phyloP scores from a whole-genome alignment of 2,888 invertebrate species.

The Drosophila subsilvestris region DNA sequence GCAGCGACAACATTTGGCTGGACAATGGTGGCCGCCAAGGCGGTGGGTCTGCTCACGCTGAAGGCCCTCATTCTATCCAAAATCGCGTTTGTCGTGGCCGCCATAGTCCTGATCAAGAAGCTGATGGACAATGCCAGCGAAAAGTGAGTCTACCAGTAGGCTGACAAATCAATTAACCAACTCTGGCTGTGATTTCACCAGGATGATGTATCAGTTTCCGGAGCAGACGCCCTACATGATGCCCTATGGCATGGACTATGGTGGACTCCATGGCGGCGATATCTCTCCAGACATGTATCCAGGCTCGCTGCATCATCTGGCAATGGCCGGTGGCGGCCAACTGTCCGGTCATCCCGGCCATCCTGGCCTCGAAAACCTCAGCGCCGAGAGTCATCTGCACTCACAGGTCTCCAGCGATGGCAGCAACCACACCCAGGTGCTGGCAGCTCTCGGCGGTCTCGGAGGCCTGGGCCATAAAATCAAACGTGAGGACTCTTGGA shows the following conservation, averaged over 20 bases:
- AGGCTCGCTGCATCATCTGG: constrained; percentile 78
- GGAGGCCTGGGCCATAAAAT: constrained; percentile 81
- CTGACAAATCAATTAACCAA: background rate
- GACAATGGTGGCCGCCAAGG: constrained; percentile 86
- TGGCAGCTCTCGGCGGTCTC: constrained; percentile 79
- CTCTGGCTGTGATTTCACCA: constrained; percentile 28
- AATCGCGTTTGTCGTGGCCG: constrained; percentile 87
- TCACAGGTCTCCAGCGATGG: constrained; percentile 79
- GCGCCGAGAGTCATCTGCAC: constrained; percentile 81
- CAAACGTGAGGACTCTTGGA: constrained; percentile 83
- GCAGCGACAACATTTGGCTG: constrained; percentile 89
- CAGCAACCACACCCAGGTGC: constrained; percentile 80
- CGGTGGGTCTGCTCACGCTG: constrained; percentile 87
- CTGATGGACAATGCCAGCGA: constrained; percentile 86
- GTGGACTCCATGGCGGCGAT: constrained; percentile 79
- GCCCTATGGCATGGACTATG: constrained; percentile 84
- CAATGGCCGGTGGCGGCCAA: constrained; percentile 72
- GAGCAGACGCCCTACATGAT: constrained; percentile 83
- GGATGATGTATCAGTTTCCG: constrained; percentile 83
- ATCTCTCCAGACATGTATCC: constrained; percentile 82
- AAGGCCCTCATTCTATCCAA: constrained; percentile 90
- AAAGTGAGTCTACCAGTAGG: constrained; percentile 72
- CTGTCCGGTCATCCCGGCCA: constrained; percentile 63
- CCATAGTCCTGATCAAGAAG: constrained; percentile 86
- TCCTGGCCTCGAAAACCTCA: constrained; percentile 77